phyloP scores from a whole-genome alignment of 2,113 vertebrate species.

The Kobus ellipsiprymnus region DNA sequence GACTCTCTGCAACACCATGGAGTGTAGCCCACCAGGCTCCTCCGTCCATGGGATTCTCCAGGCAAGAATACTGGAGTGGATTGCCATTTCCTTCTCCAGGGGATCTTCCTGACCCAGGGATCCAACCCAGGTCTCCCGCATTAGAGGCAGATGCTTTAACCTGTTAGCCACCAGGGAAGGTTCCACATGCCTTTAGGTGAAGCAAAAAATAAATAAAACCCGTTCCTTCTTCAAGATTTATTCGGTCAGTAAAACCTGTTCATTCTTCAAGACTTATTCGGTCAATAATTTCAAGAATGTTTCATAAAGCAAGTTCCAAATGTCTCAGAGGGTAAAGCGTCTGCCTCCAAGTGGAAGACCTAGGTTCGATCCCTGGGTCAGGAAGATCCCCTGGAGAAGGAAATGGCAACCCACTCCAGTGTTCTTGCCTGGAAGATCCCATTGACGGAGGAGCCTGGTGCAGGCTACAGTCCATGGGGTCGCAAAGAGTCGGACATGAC shows the following conservation, averaged over 20 bases:
- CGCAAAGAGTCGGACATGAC: rapidly evolving
- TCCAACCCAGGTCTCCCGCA: too few relatives aligned
- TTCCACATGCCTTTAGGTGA: background rate
- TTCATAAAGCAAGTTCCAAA: background rate
- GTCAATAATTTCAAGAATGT: background rate
- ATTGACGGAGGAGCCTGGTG: rapidly evolving
- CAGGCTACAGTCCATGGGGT: background rate
- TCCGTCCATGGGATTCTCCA: too few relatives aligned
- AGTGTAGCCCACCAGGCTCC: too few relatives aligned
- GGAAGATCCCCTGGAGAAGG: background rate
- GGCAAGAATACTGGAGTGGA: too few relatives aligned
- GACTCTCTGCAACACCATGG: too few relatives aligned
- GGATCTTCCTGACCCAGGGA: too few relatives aligned
- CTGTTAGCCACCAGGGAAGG: too few relatives aligned
- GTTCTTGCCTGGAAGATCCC: background rate
- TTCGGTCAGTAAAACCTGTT: background rate
- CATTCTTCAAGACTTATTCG: background rate
- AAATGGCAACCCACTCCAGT: background rate
- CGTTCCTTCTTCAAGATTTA: too few relatives aligned
- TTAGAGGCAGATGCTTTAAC: too few relatives aligned
- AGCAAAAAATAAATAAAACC: background rate
- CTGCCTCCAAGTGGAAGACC: background rate
- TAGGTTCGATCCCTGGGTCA: background rate
- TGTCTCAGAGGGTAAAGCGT: background rate
- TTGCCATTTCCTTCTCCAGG: too few relatives aligned